These are phyloP conservation scores for Coleophora flavipennella DNA, from an alignment of 2,888 invertebrate species.

Conservation along the genomic window DNA sequence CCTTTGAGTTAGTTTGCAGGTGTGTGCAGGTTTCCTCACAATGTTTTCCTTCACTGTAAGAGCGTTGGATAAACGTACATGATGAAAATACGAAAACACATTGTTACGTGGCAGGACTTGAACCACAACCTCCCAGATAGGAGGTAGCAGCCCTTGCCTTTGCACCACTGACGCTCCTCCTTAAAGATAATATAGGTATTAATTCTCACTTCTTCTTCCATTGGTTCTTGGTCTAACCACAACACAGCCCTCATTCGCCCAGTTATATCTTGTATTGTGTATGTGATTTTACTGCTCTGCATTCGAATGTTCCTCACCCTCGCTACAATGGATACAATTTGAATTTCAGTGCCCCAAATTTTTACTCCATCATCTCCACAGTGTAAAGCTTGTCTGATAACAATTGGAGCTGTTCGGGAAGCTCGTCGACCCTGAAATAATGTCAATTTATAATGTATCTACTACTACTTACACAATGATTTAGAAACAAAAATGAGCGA, in stretches of 20 bases:
- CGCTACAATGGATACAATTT: constrained; percentile 58
- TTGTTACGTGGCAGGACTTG: too few species aligned
- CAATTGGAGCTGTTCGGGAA: constrained; percentile 63
- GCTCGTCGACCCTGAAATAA: constrained; percentile 51
- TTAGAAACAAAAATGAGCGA: too few species aligned
- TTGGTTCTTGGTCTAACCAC: constrained; percentile 63
- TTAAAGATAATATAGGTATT: not conserved
- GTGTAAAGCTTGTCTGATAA: constrained; percentile 60
- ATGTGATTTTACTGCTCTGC: constrained; percentile 66
- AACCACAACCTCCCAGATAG: too few species aligned
- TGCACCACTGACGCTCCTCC: too few species aligned
- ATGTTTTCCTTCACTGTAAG: too few species aligned
- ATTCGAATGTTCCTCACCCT: constrained; percentile 53
- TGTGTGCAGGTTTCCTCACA: too few species aligned
- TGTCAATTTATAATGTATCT: too few species aligned
- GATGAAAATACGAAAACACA: too few species aligned
- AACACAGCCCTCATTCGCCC: constrained; percentile 64
- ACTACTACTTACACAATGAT: too few species aligned
- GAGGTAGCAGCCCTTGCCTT: too few species aligned
- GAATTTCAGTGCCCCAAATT: constrained; percentile 68
- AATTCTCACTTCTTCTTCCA: constrained; percentile 56
- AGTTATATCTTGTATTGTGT: constrained; percentile 65
- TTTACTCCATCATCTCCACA: constrained; percentile 62
- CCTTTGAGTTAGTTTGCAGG: too few species aligned
- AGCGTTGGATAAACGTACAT: too few species aligned